Evolutionary conservation across 2,113 vertebrate species (phyloP).

Genomic region (Tychaedon coryphoeus): DNA sequence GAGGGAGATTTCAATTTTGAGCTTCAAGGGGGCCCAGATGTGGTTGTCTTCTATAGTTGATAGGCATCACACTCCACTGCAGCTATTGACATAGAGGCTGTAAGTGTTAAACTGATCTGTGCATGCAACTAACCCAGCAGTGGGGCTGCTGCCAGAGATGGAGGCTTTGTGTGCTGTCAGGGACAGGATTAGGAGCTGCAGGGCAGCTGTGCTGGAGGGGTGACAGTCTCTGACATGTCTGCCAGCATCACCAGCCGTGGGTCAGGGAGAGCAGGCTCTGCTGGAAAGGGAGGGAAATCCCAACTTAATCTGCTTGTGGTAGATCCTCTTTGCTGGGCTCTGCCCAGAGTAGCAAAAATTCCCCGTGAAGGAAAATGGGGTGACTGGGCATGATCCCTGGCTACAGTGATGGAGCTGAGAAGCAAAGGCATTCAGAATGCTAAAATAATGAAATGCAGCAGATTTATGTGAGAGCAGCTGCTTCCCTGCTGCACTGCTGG

Average conservation of each 20-base stretch:
- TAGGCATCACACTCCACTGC: neutral
- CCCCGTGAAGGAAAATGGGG: neutral
- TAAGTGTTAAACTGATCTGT: neutral
- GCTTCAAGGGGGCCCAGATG: neutral
- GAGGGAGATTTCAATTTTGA: neutral
- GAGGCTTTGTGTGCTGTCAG: neutral
- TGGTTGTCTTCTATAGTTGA: neutral
- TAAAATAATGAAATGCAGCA: neutral
- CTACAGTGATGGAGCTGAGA: neutral
- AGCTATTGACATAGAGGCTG: rapidly evolving
- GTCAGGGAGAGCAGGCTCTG: neutral
- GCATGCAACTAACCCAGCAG: neutral
- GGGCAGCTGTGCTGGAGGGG: neutral
- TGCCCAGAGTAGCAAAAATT: neutral
- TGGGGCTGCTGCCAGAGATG: neutral
- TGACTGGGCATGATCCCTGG: neutral
- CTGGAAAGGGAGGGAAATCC: neutral
- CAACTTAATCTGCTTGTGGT: neutral
- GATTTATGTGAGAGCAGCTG: neutral
- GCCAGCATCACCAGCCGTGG: rapidly evolving
- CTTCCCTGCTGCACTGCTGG: neutral
- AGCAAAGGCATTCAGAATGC: neutral
- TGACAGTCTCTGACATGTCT: neutral
- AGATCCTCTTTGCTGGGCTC: neutral
- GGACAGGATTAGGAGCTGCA: neutral